Evolutionary conservation across 2,113 vertebrate species (phyloP), one percentile per base, ranked within the genome.

Genomic region (Casuarius casuarius): DNA sequence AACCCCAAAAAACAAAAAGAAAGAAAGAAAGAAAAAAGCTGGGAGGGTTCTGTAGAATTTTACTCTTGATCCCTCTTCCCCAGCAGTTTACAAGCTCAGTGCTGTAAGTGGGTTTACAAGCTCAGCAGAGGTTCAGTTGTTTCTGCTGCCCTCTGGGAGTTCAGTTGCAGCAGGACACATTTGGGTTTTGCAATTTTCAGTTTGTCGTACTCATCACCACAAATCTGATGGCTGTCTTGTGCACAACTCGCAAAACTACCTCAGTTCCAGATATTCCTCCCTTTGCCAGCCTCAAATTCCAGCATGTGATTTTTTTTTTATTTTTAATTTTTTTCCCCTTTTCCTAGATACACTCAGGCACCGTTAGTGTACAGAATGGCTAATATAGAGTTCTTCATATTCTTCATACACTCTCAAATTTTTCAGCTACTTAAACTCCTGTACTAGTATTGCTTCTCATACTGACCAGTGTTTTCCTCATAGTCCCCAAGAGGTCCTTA

Each of bases 171-270:
- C 5, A 21, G 48, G 21, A 80, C 40, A 7, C 2, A 46, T 85
- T 7, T 19, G 44, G 4, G 6, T 74, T 9, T 74, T 84, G 49
- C 40, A 77, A 2, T 70, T 48, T 0, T 0, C 38, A 42, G 25
- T 52, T 62, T 73, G 38, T 74, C n/a, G 65, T 71, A 7, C 22
- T 42, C 72, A 28, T 35, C 63, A 84, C 1, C 21, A 7, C 22
- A 38, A 31, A 17, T 56, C 73, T 18, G 17, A n/a, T 54, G 9
- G 22, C 29, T 87, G 19, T 31, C 62, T n/a, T 44, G 31, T 76
- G 52, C 10, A 28, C 44, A 56, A 1, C 26, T 62, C 28, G 81
- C 22, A 52, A 29, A 87, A 63, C 28, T 20, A 2, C 22, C 6
- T 29, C 19, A 75, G 17, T 46, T 90, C 23, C 58, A 40, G 31